Base-by-base conservation (phyloP, 2,888 invertebrate species). In the Drosophila suboccidentalis region DNA sequence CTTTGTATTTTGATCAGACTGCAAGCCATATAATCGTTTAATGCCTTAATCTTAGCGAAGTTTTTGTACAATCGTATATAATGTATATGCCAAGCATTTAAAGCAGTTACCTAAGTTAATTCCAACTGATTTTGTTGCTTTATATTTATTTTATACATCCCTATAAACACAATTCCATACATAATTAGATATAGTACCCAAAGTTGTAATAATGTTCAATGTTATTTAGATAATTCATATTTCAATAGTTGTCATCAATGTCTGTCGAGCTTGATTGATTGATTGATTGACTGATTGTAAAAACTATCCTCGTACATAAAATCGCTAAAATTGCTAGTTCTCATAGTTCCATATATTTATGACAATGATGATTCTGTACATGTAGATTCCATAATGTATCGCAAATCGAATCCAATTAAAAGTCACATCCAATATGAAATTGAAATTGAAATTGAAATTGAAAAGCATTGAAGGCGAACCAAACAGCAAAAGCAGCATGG, bases 401-500 rank as follows among this genome's bases (percentile, higher is more conserved):
- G 53, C 61, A 17, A 39, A 54, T 53, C 22, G 63, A 72, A 61
- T 2, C 53, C 17, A 67, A 77, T 53, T 54, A 32, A 73, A 65
- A 62, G 29, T 50, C 63, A 71, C 53, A 53, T 51, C 10, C 41
- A 29, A 63, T 43, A 34, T 53, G 11, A 26, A 26, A 39, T 47
- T 54, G 47, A 54, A 57, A 36, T 43, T 43, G 22, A 66, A 58
- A 57, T 13, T 34, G 13, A 36, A n/a, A n/a, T n/a, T n/a, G n/a
- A n/a, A n/a, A 38, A 38, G 51, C 65, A 71, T 67, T 64, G 46
- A 53, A 64, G 58, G 54, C 41, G 44, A 78, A 72, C 41, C 71
- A 65, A 66, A 72, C 53, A 71, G 59, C 63, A 54, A 73, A 78
- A 75, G 76, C 73, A 85, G 91, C 91, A 91, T 91, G 91, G 90